phyloP scores from a whole-genome alignment of 2,888 invertebrate genomes.

The Lagria hirta region DNA sequence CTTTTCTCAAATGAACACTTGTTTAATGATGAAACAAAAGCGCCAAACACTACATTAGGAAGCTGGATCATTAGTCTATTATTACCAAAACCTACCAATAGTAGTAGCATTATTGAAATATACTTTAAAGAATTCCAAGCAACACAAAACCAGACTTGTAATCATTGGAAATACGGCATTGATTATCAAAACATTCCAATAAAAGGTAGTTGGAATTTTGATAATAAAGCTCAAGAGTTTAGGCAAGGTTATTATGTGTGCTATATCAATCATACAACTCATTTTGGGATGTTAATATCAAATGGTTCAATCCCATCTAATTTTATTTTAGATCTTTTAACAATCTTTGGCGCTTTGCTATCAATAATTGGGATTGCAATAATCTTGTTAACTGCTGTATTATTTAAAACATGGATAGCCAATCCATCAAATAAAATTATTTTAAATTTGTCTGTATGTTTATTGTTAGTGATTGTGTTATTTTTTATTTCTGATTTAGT shows the following conservation, averaged over 20 bases:
- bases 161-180: slow-evolving; percentile 12
- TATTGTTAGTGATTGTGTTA: slow-evolving; percentile 7
- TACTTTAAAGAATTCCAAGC: slow-evolving; percentile 8
- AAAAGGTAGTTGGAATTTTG: slow-evolving; percentile 2
- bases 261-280: slow-evolving; percentile 9
- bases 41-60: not conserved
- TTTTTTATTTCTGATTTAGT: slow-evolving; percentile 5
- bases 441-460: slow-evolving; percentile 5
- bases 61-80: slow-evolving; percentile 12
- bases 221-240: slow-evolving; percentile 1
- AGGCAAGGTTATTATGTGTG: slow-evolving; percentile 5
- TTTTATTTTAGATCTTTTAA: slow-evolving; percentile 5
- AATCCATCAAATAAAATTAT: slow-evolving; percentile 7
- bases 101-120: slow-evolving; percentile 1
- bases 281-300: slow-evolving; percentile 12
- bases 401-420: slow-evolving; percentile 9
- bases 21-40: slow-evolving; percentile 7
- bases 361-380: slow-evolving; percentile 7
- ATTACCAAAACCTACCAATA: not conserved
- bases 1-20: slow-evolving; percentile 6
- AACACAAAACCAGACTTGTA: not conserved
- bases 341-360: slow-evolving; percentile 9
- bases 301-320: slow-evolving; percentile 2
- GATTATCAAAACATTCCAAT: slow-evolving; percentile 1
- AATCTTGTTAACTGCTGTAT: slow-evolving; percentile 7